Conservation (phyloP, 2,888 invertebrate species). For the Mamestra brassicae region DNA sequence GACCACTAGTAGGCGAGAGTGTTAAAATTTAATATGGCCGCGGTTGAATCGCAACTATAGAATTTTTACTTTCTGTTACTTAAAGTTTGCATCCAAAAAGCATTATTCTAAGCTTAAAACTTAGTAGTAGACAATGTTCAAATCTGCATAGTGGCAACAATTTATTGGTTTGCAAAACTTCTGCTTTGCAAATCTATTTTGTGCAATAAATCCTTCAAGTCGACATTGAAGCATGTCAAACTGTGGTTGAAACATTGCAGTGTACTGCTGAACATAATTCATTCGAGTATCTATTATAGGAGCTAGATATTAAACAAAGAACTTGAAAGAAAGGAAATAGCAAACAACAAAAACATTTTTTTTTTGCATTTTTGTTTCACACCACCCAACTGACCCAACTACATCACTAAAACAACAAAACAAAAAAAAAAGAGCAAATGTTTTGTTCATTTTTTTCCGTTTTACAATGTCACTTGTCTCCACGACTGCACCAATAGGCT, state of each 20-base stretch:
- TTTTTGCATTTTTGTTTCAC: not conserved
- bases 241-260: constrained; percentile 50
- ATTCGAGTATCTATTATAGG: constrained; percentile 21
- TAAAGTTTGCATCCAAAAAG: constrained; percentile 14
- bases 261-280: constrained; percentile 29
- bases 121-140: constrained; percentile 26
- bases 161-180: constrained; percentile 53
- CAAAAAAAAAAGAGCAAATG: not conserved
- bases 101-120: constrained; percentile 23
- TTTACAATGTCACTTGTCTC: constrained; percentile 32
- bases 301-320: constrained; percentile 2
- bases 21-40: constrained; percentile 57
- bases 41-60: constrained; percentile 1
- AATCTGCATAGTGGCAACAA: constrained; percentile 43
- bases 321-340: not conserved
- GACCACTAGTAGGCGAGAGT: constrained; percentile 48
- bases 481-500: constrained; percentile 30
- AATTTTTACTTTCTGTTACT: constrained; percentile 22
- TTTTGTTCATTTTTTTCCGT: not conserved
- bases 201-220: constrained; percentile 55
- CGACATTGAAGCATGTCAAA: constrained; percentile 53
- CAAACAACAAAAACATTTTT: not conserved
- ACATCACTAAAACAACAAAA: not conserved
- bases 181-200: constrained; percentile 55
- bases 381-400: accelerated